A percentile compares a stretch with the other conserved stretches of the same genome.
phyloP scores from a whole-genome alignment of 1,140 invertebrate species.

The Drosophila pseudoananassae region DNA sequence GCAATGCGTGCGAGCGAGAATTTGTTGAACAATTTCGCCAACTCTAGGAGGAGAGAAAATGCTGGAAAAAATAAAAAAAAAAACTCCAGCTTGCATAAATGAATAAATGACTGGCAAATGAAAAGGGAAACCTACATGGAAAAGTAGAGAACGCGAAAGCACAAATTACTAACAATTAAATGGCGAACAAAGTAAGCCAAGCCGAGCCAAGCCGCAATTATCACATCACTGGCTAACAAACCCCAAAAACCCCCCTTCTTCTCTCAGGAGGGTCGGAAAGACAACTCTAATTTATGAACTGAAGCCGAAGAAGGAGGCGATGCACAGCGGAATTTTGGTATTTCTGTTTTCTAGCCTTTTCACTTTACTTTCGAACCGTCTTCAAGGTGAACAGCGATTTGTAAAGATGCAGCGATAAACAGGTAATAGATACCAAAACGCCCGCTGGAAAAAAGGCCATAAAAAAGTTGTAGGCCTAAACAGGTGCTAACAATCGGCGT shows the following conservation, averaged over 20 bases:
- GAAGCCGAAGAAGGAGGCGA: conserved; percentile 28
- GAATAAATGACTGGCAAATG: conserved; percentile 58
- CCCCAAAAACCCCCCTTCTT: background rate
- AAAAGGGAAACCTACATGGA: conserved; percentile 72
- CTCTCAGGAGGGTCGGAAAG: background rate
- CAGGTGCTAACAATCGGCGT: conserved; percentile 66
- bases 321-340: conserved; percentile 40
- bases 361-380: conserved; percentile 55
- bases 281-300: conserved; percentile 80
- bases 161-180: conserved; percentile 83
- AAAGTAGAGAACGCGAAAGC: conserved; percentile 29
- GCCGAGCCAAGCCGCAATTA: conserved; percentile 71
- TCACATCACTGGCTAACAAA: conserved; percentile 70
- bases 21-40: conserved; percentile 79
- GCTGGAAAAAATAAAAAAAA: conserved; percentile 30
- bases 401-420: conserved; percentile 63
- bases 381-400: conserved; percentile 67
- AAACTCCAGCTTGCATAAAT: conserved; percentile 39
- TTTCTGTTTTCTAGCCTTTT: conserved; percentile 48
- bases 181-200: conserved; percentile 82
- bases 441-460: conserved; percentile 4
- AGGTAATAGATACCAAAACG: conserved; percentile 30
- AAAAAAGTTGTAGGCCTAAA: conserved; percentile 58
- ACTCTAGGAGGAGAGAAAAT: conserved; percentile 53
- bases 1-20: conserved; percentile 81